Evolutionary conservation across 2,888 invertebrate genomes (phyloP), one percentile per base, ranked within the genome.

Genomic region (Buathra laborator): DNA sequence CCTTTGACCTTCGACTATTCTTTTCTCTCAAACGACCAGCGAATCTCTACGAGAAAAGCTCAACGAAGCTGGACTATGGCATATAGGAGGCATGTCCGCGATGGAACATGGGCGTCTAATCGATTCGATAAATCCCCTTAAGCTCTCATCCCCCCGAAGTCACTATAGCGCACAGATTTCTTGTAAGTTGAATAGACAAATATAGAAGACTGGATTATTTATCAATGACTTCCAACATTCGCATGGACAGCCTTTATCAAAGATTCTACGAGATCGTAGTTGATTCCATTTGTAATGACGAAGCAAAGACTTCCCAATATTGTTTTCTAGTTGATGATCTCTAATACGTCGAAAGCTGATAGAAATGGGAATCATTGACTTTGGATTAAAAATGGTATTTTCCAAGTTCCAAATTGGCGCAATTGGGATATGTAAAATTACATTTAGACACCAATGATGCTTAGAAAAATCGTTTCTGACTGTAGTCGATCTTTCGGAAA

Each of bases 51-150:
- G 19, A 14, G 37, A 62, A 29, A 62, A 62, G 59, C 14, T 43
- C 66, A 43, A 51, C 48, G 51, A n/a, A 64, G 32, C 62, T 32
- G 51, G 44, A 79, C 51, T 51, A 62, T 43, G 64, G 46, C 68
- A 46, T 48, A 3, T 32, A 4, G 24, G 19, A 56, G 19, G 29
- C 56, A n/a, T 24, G 62, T n/a, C 29, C 68, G 19, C 12, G 43
- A 19, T 72, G 46, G 71, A 70, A 74, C 81, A 72, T 32, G 44
- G 66, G 71, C 64, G 32, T 75, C 51, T 68, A 62, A 80, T 82
- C 75, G 71, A 82, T 82, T 72, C 66, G 37, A 85, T 79, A 82
- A 82, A 82, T 85, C 66, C 79, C 48, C 32, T 48, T 75, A n/a
- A 53, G 51, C 70, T 48, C 43, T 37, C 44, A 64, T 81, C 68